These are phyloP conservation scores for Nasonia vitripennis DNA, from an alignment of 1,140 invertebrate species.

Conservation along the genomic window DNA sequence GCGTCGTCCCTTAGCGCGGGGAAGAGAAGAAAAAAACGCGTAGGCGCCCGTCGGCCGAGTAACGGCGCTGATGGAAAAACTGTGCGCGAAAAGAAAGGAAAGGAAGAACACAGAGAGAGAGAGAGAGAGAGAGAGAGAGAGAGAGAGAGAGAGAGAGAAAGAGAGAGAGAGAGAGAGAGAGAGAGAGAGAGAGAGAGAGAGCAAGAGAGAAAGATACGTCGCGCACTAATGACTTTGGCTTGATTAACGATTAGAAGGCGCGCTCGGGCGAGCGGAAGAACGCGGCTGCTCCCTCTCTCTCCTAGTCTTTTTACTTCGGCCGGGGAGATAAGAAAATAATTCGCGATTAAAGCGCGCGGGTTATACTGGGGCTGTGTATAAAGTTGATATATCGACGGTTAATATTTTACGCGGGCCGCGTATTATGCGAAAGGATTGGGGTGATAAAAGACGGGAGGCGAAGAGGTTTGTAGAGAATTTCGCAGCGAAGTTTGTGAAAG, in stretches of 20 bases:
- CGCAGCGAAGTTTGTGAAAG: too few relatives aligned
- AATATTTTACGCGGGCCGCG: not conserved
- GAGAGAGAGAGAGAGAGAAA: conserved; percentile 48
- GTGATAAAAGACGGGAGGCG: not conserved
- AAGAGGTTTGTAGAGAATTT: not conserved
- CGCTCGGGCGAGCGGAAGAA: conserved; percentile 51
- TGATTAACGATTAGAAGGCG: conserved; percentile 35
- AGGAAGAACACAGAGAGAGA: conserved; percentile 10
- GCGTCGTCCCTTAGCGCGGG: not conserved
- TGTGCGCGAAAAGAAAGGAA: conserved; percentile 23
- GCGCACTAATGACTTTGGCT: conserved; percentile 33
- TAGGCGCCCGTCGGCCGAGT: not conserved
- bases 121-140: conserved; percentile 47
- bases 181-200: conserved; percentile 42
- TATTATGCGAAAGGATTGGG: too few relatives aligned
- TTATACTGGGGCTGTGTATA: not conserved
- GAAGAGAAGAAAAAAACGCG: not conserved
- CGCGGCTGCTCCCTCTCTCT: not conserved
- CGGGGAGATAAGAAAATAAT: conserved; percentile 16
- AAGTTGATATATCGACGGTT: not conserved
- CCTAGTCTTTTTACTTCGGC: not conserved
- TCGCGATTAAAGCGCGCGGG: conserved; percentile 7
- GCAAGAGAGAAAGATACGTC: conserved; percentile 33
- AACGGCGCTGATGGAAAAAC: conserved; percentile 20
- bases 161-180: conserved; percentile 44